Base-by-base conservation (phyloP, 1,140 invertebrate genomes). In the Augochlora pura region DNA sequence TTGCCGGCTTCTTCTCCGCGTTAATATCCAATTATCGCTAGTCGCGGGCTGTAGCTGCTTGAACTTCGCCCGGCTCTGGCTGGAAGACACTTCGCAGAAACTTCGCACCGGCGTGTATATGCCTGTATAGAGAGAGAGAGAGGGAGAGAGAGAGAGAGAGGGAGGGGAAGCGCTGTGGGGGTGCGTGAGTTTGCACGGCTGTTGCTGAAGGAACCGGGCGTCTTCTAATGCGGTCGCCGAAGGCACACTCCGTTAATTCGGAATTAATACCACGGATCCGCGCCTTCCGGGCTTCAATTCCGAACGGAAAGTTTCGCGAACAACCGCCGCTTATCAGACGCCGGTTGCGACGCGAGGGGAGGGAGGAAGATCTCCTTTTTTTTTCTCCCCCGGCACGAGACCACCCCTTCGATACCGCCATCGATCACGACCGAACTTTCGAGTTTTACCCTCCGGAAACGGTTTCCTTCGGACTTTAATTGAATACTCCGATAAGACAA, bases 21-120 rank as follows among this genome's bases (percentile, higher is more conserved):
- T 88, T 88, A 88, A 90, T 91, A 91, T 91, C 87, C 86, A 90
- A 91, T 91, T 90, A 91, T 88, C 83, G 80, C 81, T 69, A 67
- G 79, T 84, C 63, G 77, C 68, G 78, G 76, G 73, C 52, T 82
- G 54, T 62, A 70, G 65, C 60, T 77, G 81, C 54, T 64, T 63
- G 60, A 89, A 87, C 83, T 87, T 86, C 57, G 32, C 32, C 81
- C 12, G 77, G 64, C 65, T 73, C 52, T 82, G 67, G 66, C 64
- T 57, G 78, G 81, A 84, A 88, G 85, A 89, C 86, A 89, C 83
- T 90, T 81, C 69, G 72, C 82, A 83, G 88, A 91, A 91, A 91
- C 85, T 91, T 90, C 46, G 81, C n/a, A n/a, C 65, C 84, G 84
- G 87, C 84, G 70, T 72, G 75, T 49, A 46, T 14, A 32, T 4